phyloP scores from a whole-genome alignment of 2,113 vertebrate species.

The Alouatta palliata region DNA sequence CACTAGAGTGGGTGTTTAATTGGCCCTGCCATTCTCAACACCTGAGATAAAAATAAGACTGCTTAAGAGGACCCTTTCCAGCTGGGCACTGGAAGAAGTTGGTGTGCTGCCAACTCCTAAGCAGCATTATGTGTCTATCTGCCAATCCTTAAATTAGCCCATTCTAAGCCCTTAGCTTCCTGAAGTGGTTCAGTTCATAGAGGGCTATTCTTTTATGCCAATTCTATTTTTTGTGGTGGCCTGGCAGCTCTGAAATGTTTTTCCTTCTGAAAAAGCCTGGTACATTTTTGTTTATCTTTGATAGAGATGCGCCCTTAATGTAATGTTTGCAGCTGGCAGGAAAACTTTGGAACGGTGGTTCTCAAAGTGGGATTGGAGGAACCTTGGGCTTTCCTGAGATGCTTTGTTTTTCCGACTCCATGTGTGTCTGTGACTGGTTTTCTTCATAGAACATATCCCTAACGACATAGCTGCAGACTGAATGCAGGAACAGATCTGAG shows the following conservation, averaged over 20 bases:
- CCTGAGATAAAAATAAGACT: conserved; percentile 65
- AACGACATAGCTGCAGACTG: neutral
- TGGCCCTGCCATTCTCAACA: conserved; percentile 67
- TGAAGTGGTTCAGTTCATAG: conserved; percentile 39
- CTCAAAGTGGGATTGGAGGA: neutral
- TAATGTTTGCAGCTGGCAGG: conserved; percentile 24
- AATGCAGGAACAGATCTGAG: neutral
- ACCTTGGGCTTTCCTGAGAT: neutral
- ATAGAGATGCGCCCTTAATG: neutral
- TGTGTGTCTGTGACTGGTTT: neutral
- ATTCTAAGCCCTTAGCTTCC: conserved; percentile 52
- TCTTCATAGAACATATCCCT: neutral
- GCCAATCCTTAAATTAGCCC: conserved; percentile 63
- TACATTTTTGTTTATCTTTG: conserved; percentile 44
- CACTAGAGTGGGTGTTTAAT: conserved; percentile 76
- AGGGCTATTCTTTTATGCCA: conserved; percentile 55
- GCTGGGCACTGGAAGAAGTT: conserved; percentile 58
- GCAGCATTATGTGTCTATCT: conserved; percentile 12
- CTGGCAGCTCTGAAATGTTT: conserved; percentile 49
- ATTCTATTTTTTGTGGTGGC: conserved; percentile 56
- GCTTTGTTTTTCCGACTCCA: neutral
- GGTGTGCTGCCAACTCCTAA: conserved; percentile 32
- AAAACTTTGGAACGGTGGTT: conserved; percentile 6
- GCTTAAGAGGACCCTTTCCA: conserved; percentile 62
- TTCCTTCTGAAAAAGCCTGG: neutral